Evolutionary conservation across 2,888 invertebrate species (phyloP).

Genomic region (Athetis lepigone): DNA sequence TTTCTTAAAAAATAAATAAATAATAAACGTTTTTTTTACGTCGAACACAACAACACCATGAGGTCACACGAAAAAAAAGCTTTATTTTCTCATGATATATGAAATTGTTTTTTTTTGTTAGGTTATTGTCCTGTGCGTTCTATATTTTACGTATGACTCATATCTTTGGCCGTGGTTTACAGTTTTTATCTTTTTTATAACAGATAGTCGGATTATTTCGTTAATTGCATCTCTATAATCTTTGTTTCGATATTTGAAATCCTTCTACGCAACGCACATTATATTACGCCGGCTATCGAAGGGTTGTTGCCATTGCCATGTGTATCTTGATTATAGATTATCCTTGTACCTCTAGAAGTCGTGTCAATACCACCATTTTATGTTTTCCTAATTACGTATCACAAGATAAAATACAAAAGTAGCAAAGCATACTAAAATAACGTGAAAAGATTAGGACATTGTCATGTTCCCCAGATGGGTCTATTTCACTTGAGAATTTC

Average conservation of each 20-base stretch:
- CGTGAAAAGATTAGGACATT: slow-evolving; percentile 12
- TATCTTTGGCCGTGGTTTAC: slow-evolving; percentile 18
- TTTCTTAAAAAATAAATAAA: slow-evolving; percentile 46
- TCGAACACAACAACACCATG: slow-evolving; percentile 41
- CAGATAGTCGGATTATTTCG: slow-evolving; percentile 37
- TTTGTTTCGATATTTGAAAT: neutral
- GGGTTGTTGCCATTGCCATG: slow-evolving; percentile 4
- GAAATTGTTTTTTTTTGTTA: slow-evolving; percentile 32
- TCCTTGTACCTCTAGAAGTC: no score
- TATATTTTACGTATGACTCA: slow-evolving; percentile 51
- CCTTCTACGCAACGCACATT: neutral
- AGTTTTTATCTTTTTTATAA: slow-evolving; percentile 47
- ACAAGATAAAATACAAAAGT: neutral
- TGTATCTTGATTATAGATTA: neutral
- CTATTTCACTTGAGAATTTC: neutral
- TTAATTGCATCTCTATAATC: slow-evolving; percentile 15
- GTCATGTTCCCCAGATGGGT: neutral
- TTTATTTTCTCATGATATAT: slow-evolving; percentile 6
- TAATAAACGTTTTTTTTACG: slow-evolving; percentile 38
- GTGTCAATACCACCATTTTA: slow-evolving; percentile 1
- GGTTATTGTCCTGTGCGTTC: slow-evolving; percentile 47
- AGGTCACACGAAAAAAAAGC: slow-evolving; percentile 25
- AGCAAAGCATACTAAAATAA: neutral
- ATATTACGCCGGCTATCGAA: slow-evolving; percentile 14
- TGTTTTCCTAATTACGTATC: slow-evolving; percentile 1